These are phyloP conservation scores for Stramonita haemastoma DNA, from an alignment of 2,888 invertebrate genomes.

Conservation along the genomic window DNA sequence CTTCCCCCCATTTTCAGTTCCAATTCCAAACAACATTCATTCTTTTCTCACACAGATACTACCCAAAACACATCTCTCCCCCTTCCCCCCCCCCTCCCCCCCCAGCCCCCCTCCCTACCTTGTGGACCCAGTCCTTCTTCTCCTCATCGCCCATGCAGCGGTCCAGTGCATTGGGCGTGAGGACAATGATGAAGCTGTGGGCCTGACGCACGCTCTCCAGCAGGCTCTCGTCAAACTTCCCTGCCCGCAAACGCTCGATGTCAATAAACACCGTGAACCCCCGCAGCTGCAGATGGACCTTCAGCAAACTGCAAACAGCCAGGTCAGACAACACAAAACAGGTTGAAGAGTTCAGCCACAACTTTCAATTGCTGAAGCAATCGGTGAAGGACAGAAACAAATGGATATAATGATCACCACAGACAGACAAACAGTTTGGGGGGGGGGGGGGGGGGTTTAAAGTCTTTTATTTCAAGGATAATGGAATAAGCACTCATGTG, in stretches of 20 bases:
- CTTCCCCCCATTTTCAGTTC: not conserved
- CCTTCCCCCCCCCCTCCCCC: constrained; percentile 81
- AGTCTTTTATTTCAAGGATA: too few species aligned
- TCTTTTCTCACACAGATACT: not conserved
- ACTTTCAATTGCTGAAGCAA: too few species aligned
- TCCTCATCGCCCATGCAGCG: constrained; percentile 94
- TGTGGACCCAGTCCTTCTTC: constrained; percentile 99
- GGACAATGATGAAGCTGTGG: constrained; percentile 95
- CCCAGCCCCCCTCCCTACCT: constrained; percentile 82
- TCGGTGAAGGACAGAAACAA: too few species aligned
- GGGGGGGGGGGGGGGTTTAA: too few species aligned
- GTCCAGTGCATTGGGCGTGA: constrained; percentile 96
- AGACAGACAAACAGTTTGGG: too few species aligned
- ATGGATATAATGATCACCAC: too few species aligned
- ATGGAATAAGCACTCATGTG: too few species aligned
- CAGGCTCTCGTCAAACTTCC: constrained; percentile 98
- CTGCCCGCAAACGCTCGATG: constrained; percentile 97
- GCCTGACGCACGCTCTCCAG: constrained; percentile 97
- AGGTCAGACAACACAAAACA: not conserved
- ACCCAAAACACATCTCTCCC: not conserved
- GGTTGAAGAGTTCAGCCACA: too few species aligned
- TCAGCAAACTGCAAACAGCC: constrained; percentile 80
- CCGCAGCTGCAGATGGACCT: constrained; percentile 96
- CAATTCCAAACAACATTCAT: not conserved
- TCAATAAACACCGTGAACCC: constrained; percentile 99